Evolutionary conservation across 2,888 invertebrate genomes (phyloP).

Genomic region (Troglohyphantes excavatus): DNA sequence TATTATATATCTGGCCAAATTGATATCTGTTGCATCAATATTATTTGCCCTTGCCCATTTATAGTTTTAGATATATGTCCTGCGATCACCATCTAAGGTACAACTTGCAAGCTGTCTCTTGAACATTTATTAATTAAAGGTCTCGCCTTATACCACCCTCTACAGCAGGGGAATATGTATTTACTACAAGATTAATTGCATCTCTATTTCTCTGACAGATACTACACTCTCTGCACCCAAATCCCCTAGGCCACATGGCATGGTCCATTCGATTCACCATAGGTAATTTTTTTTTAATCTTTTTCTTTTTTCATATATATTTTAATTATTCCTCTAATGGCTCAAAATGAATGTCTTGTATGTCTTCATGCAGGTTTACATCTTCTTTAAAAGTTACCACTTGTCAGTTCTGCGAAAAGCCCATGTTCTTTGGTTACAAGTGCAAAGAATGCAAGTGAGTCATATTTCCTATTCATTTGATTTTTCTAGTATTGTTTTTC

Average conservation of each 20-base stretch:
- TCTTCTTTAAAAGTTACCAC: slow-evolving; percentile 86
- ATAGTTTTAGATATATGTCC: no score
- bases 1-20: no score
- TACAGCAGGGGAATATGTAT: no score
- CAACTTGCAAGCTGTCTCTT: no score
- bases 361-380: slow-evolving; percentile 82
- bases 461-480: not conserved
- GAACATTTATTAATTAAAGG: no score
- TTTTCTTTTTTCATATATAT: not conserved
- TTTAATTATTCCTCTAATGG: not conserved
- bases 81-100: no score
- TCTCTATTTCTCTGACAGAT: slow-evolving; percentile 50
- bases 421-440: slow-evolving; percentile 89
- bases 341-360: not conserved
- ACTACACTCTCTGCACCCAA: slow-evolving; percentile 83
- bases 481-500: no score
- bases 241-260: slow-evolving; percentile 89
- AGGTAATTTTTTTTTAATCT: slow-evolving; percentile 81
- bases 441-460: slow-evolving; percentile 96
- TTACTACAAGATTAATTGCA: no score
- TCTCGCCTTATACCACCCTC: no score
- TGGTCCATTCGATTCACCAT: slow-evolving; percentile 95
- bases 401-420: slow-evolving; percentile 94
- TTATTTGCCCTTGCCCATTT: no score
- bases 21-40: no score